Percentiles rank a stretch among this genome's conserved stretches.
Conservation (phyloP, 2,113 vertebrate species). For the Willisornis vidua region DNA sequence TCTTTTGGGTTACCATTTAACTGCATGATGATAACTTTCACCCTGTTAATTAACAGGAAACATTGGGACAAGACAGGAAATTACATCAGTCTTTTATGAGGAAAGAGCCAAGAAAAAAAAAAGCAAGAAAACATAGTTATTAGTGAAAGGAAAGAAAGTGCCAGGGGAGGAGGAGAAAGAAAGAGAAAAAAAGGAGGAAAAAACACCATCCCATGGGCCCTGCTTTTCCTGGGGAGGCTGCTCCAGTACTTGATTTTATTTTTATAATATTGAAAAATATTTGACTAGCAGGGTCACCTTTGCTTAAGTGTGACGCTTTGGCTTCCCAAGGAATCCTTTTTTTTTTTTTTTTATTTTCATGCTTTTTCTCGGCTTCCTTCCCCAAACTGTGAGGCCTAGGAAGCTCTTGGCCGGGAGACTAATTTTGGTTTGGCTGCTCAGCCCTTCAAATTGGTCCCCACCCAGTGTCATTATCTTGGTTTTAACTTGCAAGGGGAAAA, state of each 20-base stretch:
- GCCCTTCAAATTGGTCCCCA: constrained; percentile 81
- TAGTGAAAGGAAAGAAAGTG: constrained; percentile 59
- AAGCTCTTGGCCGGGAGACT: constrained; percentile 85
- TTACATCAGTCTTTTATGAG: constrained; percentile 89
- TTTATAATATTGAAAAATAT: constrained; percentile 71
- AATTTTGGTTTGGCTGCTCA: constrained; percentile 89
- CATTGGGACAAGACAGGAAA: constrained; percentile 91
- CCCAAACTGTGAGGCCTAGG: constrained; percentile 81
- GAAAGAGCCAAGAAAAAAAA: constrained; percentile 76
- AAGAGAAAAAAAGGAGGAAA: background rate
- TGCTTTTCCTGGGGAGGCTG: constrained; percentile 54
- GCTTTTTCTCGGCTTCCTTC: constrained; percentile 75
- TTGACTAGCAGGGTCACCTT: constrained; percentile 74
- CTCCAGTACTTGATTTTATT: constrained; percentile 66
- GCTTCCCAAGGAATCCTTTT: constrained; percentile 53
- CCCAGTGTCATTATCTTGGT: constrained; percentile 92
- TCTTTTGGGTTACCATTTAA: constrained; percentile 40
- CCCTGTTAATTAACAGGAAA: constrained; percentile 85
- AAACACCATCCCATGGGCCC: background rate
- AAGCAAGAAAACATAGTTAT: constrained; percentile 50
- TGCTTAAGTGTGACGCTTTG: constrained; percentile 40
- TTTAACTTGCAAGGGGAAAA: constrained; percentile 80
- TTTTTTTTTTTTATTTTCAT: background rate
- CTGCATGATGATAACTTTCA: constrained; percentile 75
- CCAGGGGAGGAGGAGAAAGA: background rate